Evolutionary conservation across 2,888 invertebrate species (phyloP), one percentile per base, ranked within the genome.

Genomic region (Sesia apiformis): DNA sequence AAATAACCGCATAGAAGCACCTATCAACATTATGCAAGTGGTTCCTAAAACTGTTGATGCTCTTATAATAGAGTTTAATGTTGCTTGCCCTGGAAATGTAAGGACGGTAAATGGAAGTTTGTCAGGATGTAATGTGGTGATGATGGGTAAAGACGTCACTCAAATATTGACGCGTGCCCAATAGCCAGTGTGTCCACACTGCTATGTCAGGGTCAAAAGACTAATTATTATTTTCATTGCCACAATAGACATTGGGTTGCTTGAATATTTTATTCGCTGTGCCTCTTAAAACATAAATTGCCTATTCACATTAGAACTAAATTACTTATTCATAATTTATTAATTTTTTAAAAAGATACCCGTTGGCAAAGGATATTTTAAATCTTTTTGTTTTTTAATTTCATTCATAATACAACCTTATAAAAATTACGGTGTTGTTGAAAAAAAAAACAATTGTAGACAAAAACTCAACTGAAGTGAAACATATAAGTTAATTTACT

Each of bases 121-220:
- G 73, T 78, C 70, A 71, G 73, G 71, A 72, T 76, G 74, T 80
- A 79, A 83, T 83, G 81, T 74, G 80, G 80, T 77, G 81, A 81
- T 81, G 88, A 84, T 78, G 77, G 79, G 82, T 83, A 73, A 81
- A 88, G 86, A 81, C 78, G 86, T 86, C 85, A 78, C 76, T 85
- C 80, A 82, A 71, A 70, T 77, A 83, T 81, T 83, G 87, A 88
- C 86, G 76, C 86, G 87, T 86, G 88, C 82, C 69, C 78, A 72
- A 79, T 78, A 75, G 74, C 67, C 64, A 63, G 69, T 72, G 70
- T 69, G 74, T 68, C 72, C 69, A 67, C 69, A 69, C 63, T 61
- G 64, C 69, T 66, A 60, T 69, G 71, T 73, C 79, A 72, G 60
- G 74, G 77, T 67, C 75, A 68, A 74, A 72, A 76, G 65, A 74